Conservation (phyloP, 1,140 invertebrate genomes). For the Araneus ventricosus region DNA sequence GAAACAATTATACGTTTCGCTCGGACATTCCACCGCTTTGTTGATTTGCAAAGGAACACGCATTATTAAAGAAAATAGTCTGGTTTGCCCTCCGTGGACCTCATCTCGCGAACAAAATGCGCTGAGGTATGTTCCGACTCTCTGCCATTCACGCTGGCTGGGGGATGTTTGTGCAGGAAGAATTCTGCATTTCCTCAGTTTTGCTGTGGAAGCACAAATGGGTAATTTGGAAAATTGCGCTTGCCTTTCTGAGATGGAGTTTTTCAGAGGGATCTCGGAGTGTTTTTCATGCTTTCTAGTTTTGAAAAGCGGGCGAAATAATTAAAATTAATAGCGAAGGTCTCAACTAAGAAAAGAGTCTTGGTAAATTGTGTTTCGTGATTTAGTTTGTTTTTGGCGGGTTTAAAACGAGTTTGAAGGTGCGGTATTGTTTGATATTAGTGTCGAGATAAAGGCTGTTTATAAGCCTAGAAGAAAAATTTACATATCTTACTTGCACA, state of each 20-base stretch:
- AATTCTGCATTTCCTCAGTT: background rate
- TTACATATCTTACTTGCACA: too few species aligned
- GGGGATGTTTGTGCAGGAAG: background rate
- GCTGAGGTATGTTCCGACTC: background rate
- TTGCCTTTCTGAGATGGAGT: background rate
- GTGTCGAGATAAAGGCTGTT: too few species aligned
- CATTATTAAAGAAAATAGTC: slow-evolving; percentile 15
- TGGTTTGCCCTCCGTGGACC: background rate
- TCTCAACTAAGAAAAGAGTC: background rate
- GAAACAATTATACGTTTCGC: slow-evolving; percentile 27
- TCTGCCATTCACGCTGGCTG: background rate
- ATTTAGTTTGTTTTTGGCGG: background rate
- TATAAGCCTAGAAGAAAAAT: too few species aligned
- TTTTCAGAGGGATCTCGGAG: background rate
- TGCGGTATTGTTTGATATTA: too few species aligned
- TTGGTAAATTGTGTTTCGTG: background rate
- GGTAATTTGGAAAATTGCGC: background rate
- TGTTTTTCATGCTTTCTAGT: background rate
- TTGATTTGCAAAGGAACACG: background rate
- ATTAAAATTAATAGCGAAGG: background rate
- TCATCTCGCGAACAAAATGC: background rate
- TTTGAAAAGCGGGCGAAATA: background rate
- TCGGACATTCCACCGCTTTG: slow-evolving; percentile 8
- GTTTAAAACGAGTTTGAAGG: background rate
- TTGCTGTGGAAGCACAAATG: background rate